phyloP scores from a whole-genome alignment of 2,113 vertebrate genomes.

The Pelobates fuscus region DNA sequence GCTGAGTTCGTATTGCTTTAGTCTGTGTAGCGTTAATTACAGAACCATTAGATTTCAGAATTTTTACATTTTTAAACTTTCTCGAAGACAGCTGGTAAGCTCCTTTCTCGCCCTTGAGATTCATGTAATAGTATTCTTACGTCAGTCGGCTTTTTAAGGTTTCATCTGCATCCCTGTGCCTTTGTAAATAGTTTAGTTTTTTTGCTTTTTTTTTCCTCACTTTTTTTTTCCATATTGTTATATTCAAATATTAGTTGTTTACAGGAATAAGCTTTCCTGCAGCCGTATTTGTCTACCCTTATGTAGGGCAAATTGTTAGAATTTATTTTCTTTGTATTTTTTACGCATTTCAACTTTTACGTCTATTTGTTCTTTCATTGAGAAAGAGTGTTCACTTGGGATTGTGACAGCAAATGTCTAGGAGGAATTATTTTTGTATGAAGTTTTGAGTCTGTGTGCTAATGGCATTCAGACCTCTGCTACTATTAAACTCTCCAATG shows the following conservation, averaged over 20 bases:
- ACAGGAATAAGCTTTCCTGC: background rate
- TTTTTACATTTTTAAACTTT: background rate
- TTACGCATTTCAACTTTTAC: no score
- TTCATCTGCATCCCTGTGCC: slow-evolving; percentile 23
- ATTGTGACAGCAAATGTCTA: no score
- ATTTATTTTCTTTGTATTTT: background rate
- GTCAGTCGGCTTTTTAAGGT: slow-evolving; percentile 8
- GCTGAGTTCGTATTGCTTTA: background rate
- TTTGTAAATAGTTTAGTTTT: slow-evolving; percentile 48
- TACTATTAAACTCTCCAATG: no score
- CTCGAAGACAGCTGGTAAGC: background rate
- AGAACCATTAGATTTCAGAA: background rate
- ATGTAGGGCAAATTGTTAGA: slow-evolving; percentile 5
- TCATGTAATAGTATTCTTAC: background rate
- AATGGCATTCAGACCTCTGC: no score
- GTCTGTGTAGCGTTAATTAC: background rate
- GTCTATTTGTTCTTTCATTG: no score
- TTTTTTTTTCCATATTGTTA: slow-evolving; percentile 52
- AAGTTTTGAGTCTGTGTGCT: no score
- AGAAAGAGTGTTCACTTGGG: no score
- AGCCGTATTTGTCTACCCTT: slow-evolving; percentile 12
- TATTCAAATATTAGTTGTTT: slow-evolving; percentile 46
- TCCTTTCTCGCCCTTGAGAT: background rate
- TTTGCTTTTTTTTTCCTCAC: background rate
- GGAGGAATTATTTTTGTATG: no score